phyloP scores from a whole-genome alignment of 2,888 invertebrate genomes.

The Iselma pallidipennis region DNA sequence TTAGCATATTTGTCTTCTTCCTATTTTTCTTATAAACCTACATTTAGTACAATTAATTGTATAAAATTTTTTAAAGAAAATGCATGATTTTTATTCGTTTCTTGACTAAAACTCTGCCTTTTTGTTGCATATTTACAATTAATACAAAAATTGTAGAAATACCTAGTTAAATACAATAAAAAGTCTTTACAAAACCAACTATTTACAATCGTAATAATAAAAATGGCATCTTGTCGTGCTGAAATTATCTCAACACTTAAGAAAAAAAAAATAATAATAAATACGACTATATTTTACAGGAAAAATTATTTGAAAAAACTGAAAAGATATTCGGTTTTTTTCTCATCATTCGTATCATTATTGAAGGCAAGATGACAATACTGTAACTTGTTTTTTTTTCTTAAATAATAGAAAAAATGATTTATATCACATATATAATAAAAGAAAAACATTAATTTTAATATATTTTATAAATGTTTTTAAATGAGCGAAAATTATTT shows the following conservation, averaged over 20 bases:
- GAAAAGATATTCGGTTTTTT: not conserved
- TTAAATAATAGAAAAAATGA: not conserved
- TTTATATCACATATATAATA: not conserved
- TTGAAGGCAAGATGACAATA: not conserved
- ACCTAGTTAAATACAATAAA: not conserved
- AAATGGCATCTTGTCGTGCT: not conserved
- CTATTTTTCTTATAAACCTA: not conserved
- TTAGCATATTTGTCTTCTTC: not conserved
- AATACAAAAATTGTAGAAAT: not conserved
- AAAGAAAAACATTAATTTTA: not conserved
- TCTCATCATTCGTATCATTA: not conserved
- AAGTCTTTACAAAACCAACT: not conserved
- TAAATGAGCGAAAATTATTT: not conserved
- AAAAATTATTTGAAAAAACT: not conserved
- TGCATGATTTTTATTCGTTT: not conserved
- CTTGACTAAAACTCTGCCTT: not conserved
- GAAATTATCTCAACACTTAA: not conserved
- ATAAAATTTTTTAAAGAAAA: slow-evolving; percentile 1
- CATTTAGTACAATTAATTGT: not conserved
- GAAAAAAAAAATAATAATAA: not conserved
- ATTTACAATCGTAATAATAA: not conserved
- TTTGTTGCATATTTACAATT: not conserved
- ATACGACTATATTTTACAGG: not conserved
- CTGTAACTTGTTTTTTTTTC: not conserved
- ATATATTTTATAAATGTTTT: not conserved